Percentiles rank a stretch among this genome's conserved stretches.
phyloP scores from a whole-genome alignment of 2,113 vertebrate species.

The human region DNA sequence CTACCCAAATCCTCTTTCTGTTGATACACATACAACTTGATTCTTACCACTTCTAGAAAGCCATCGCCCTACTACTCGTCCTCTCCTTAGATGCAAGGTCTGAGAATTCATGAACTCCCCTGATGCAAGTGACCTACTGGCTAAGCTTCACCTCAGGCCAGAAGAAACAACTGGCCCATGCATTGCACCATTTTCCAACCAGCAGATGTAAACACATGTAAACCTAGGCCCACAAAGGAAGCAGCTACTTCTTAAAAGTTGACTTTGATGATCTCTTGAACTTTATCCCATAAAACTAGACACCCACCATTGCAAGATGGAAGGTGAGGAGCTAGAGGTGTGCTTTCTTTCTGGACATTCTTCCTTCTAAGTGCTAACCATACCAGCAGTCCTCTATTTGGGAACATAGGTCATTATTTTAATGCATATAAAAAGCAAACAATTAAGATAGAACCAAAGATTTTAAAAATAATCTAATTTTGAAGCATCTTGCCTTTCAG shows the following conservation, averaged over 20 bases:
- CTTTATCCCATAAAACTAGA: neutral
- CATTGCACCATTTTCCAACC: neutral
- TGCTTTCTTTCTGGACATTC: neutral
- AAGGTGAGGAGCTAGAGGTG: neutral
- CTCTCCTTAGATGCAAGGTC: neutral
- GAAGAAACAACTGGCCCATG: neutral
- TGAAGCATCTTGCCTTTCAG: neutral
- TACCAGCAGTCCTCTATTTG: neutral
- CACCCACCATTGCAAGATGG: neutral
- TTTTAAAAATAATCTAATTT: neutral
- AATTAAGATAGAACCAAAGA: neutral
- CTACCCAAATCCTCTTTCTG: neutral
- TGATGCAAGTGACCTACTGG: neutral
- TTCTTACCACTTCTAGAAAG: neutral
- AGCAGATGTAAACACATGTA: neutral
- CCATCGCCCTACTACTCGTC: neutral
- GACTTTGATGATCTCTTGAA: neutral
- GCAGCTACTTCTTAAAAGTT: neutral
- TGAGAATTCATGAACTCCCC: neutral
- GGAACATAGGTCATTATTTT: neutral
- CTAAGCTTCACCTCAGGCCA: neutral
- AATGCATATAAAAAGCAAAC: neutral
- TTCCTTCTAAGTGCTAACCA: neutral
- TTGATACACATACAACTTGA: neutral
- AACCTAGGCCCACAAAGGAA: neutral